These are phyloP conservation scores for Ophioninae sp. DNA, from an alignment of 2,888 invertebrate genomes.

Conservation along the genomic window DNA sequence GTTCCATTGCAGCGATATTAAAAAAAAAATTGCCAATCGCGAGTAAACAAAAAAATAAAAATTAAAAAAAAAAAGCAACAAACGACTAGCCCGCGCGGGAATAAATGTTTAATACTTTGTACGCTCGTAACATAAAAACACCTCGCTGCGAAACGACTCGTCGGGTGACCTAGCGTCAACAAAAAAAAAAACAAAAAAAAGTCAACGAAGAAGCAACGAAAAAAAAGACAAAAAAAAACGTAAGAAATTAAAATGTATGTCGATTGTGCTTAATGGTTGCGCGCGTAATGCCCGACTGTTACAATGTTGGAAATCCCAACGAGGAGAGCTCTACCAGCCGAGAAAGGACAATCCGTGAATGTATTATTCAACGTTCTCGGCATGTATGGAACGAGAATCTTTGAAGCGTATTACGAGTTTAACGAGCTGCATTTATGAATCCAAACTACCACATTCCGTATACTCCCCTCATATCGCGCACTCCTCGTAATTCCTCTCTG, in stretches of 20 bases:
- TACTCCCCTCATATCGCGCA: not conserved
- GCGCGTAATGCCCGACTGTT: not conserved
- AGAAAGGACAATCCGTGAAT: conserved; percentile 36
- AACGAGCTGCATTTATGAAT: conserved; percentile 38
- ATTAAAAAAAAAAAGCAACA: not conserved
- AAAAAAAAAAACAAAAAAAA: not conserved
- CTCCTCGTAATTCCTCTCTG: conserved; percentile 4
- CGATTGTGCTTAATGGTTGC: not conserved
- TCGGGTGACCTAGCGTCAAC: not conserved
- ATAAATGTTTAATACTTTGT: conserved; percentile 20
- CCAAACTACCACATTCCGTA: conserved; percentile 4
- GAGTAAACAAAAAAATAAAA: not conserved
- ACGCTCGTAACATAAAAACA: not conserved
- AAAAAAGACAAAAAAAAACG: not conserved
- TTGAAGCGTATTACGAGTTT: conserved; percentile 32
- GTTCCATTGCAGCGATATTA: conserved; percentile 11
- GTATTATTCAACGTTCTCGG: conserved; percentile 39
- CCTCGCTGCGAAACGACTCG: not conserved
- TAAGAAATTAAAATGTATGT: conserved; percentile 9
- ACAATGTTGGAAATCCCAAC: conserved; percentile 29
- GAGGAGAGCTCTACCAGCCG: not conserved
- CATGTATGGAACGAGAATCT: conserved; percentile 2
- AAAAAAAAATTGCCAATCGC: conserved; percentile 25
- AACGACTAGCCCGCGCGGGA: conserved; percentile 22
- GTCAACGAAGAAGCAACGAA: not conserved